Conservation (phyloP, 2,797 vertebrate genomes). For the Diplodus puntazzo region DNA sequence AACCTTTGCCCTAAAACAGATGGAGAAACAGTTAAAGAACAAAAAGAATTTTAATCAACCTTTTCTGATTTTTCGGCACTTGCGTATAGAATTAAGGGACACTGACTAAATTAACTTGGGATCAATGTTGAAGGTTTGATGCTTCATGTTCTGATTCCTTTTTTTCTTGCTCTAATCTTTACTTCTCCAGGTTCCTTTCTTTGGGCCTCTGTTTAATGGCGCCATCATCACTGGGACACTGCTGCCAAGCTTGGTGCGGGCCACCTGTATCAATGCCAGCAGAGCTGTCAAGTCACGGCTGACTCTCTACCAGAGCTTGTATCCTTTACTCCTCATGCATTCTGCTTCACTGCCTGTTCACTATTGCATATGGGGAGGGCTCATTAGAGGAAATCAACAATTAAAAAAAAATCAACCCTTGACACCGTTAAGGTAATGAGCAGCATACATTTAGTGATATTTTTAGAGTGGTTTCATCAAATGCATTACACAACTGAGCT, state of each 20-base stretch:
- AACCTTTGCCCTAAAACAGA: slow-evolving; percentile 76
- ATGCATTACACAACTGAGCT: slow-evolving; percentile 42
- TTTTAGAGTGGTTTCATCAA: slow-evolving; percentile 35
- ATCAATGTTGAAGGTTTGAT: slow-evolving; percentile 8
- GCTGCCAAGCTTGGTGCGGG: slow-evolving; percentile 94
- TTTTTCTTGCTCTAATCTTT: not conserved
- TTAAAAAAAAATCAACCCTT: slow-evolving; percentile 24
- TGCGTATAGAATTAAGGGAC: not conserved
- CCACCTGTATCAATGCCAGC: slow-evolving; percentile 98
- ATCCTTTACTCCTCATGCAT: slow-evolving; percentile 87
- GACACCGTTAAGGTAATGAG: slow-evolving; percentile 13
- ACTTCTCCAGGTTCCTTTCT: slow-evolving; percentile 93
- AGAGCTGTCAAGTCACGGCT: slow-evolving; percentile 97
- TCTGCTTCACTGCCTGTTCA: slow-evolving; percentile 54
- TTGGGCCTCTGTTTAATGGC: slow-evolving; percentile 95
- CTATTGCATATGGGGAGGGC: not conserved
- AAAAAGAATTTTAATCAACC: slow-evolving; percentile 51
- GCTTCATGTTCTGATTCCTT: not conserved
- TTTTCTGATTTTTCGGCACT: slow-evolving; percentile 10
- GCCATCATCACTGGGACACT: slow-evolving; percentile 94
- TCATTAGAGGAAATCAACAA: slow-evolving; percentile 17
- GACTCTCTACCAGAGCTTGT: slow-evolving; percentile 99
- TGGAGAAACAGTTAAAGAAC: slow-evolving; percentile 69
- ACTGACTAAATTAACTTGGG: slow-evolving; percentile 17
- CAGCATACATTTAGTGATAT: slow-evolving; percentile 6